Percentiles rank a stretch among this genome's conserved stretches.
Evolutionary conservation across 2,113 vertebrate genomes (phyloP).

Genomic region (Chamaetylas fuelleborni): DNA sequence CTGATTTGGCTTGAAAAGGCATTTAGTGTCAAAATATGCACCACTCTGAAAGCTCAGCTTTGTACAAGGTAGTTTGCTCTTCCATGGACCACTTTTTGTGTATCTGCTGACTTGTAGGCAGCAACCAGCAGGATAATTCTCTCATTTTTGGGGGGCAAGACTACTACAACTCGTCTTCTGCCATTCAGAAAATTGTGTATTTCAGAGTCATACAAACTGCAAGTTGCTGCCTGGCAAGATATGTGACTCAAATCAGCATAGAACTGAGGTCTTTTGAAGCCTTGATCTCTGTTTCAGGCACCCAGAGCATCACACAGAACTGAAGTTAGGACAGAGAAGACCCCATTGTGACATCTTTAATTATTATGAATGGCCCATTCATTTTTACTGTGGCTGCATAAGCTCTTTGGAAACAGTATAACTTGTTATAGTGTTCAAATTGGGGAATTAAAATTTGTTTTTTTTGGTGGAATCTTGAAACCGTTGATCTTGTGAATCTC

Average conservation of each 20-base stretch:
- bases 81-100: background rate
- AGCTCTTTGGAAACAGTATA: background rate
- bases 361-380: background rate
- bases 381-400: accelerated
- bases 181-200: background rate
- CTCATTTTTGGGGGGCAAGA: accelerated
- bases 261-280: background rate
- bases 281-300: background rate
- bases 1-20: background rate
- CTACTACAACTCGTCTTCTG: background rate
- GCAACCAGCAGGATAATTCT: background rate
- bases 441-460: background rate
- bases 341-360: background rate
- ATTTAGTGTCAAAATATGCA: background rate
- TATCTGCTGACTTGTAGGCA: background rate
- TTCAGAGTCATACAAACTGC: background rate
- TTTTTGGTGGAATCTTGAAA: background rate
- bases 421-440: background rate
- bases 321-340: background rate
- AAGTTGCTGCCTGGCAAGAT: background rate
- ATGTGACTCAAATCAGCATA: background rate
- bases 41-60: background rate
- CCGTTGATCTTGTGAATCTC: background rate
- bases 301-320: background rate
- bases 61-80: background rate